These are phyloP conservation scores for Osmerus mordax DNA, from an alignment of 2,113 vertebrate species.

Conservation along the genomic window DNA sequence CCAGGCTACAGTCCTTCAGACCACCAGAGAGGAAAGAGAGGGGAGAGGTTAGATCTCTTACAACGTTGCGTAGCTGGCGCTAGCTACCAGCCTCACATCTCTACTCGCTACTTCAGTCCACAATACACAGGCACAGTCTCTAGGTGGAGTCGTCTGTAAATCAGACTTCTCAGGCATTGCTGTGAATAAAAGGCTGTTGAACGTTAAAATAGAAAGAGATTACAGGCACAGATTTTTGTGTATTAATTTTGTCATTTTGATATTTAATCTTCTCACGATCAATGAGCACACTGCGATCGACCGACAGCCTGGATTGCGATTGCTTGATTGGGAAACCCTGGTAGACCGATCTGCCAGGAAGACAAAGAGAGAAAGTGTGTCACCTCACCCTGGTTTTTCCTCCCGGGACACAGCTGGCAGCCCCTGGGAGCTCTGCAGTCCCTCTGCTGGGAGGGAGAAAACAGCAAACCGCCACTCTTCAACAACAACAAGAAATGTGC, in stretches of 20 bases:
- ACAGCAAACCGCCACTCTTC: not conserved
- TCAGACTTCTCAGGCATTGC: too few species aligned
- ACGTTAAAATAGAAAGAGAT: not conserved
- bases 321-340: too few species aligned
- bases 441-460: conserved; percentile 47
- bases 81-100: not conserved
- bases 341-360: too few species aligned
- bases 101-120: not conserved
- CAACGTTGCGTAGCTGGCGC: not conserved
- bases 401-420: conserved; percentile 44
- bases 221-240: too few species aligned
- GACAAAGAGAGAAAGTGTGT: not conserved
- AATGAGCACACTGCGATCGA: not conserved
- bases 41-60: conserved; percentile 6
- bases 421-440: conserved; percentile 48
- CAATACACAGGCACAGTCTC: not conserved
- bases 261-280: not conserved
- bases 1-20: conserved; percentile 51
- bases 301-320: not conserved
- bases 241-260: too few species aligned
- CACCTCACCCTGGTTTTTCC: conserved; percentile 54
- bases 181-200: too few species aligned
- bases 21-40: conserved; percentile 5
- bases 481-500: not conserved
- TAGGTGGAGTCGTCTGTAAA: too few species aligned